Base-by-base conservation (phyloP, 2,888 invertebrate species). In the Caenorhabditis plicata region DNA sequence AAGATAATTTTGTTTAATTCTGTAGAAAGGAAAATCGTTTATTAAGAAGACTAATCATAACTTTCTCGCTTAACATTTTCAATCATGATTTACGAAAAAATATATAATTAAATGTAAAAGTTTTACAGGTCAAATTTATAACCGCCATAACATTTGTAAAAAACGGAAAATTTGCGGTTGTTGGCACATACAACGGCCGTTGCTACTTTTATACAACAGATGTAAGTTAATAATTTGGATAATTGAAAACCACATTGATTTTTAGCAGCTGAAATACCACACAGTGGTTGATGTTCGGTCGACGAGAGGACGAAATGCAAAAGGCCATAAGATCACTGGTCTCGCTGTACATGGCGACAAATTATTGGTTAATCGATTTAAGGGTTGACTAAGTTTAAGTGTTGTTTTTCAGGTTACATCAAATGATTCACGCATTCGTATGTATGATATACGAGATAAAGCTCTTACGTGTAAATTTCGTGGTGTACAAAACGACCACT, bases 171-270 rank as follows among this genome's bases (percentile, higher is more conserved):
- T 94, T 94, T 84, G 94, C 94, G 0, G 95, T 96, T 0, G 93
- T 96, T 0, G 96, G 96, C 32, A 93, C 95, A 0, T 98, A 95
- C 84, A 95, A 96, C 83, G 98, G 98, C 0, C 88, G 95, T 36
- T 95, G 95, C 83, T 92, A 96, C 76, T 96, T 98, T 85, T 98
- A 95, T 85, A 92, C 89, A 31, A 95, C 95, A 0, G 96, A 95
- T 75, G 85, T 85, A 23, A 62, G 71, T 57, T 33, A 31, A 53
- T 9, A 45, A 36, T 29, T 40, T 17, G 2, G 23, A 33, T 35
- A 2, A n/a, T 22, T 23, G 13, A 32, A n/a, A 41, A 22, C 19
- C n/a, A 13, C 35, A 4, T 5, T 8, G 11, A n/a, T 40, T 80
- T 81, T 32, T 75, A 85, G 86, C 94, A 95, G 82, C 85, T 98